Evolutionary conservation across 2,888 invertebrate species (phyloP), one percentile per base, ranked within the genome.

Genomic region (Hirtodrosophila duncani): DNA sequence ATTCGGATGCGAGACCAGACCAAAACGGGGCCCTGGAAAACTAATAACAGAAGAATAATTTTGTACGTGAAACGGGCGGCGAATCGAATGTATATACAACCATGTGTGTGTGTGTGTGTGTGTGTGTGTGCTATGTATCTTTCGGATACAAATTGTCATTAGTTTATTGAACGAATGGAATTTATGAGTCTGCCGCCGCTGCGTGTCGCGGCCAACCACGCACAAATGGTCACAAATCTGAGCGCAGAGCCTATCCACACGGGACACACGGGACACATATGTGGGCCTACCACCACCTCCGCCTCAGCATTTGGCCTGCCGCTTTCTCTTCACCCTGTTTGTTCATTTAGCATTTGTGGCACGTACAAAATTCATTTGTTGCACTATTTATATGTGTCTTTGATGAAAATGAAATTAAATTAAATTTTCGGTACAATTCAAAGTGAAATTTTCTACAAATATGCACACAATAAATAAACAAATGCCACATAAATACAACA

Each of bases 351-450:
- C 77, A 75, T 79, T 79, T 79, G 69, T 43, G 72, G 72, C 75
- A 75, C 80, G 80, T 79, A 75, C 61, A 45, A 53, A 75, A 79
- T 75, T 79, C 77, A 75, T 75, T 79, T 79, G 67, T 72, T 72
- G 80, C 75, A 79, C 75, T 72, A 75, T 75, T 69, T 58, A 67
- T n/a, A n/a, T 63, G 52, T 50, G 52, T 52, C 49, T 63, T 65
- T 77, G 72, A 79, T 77, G 80, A 74, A 67, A 75, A 79, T 71
- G 57, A 79, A 77, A 79, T 69, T 67, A 79, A 79, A 75, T 75
- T 77, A 79, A 75, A 72, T 75, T 70, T 71, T 72, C 77, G 62
- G 49, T 57, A 63, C 72, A 65, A 71, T 75, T 74, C 74, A 79
- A 74, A 75, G 72, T 58, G 69, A 72, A 38, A 59, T 57, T 49